Base-by-base conservation (phyloP, 2,888 invertebrate genomes). In the Alviniconcha strummeri region DNA sequence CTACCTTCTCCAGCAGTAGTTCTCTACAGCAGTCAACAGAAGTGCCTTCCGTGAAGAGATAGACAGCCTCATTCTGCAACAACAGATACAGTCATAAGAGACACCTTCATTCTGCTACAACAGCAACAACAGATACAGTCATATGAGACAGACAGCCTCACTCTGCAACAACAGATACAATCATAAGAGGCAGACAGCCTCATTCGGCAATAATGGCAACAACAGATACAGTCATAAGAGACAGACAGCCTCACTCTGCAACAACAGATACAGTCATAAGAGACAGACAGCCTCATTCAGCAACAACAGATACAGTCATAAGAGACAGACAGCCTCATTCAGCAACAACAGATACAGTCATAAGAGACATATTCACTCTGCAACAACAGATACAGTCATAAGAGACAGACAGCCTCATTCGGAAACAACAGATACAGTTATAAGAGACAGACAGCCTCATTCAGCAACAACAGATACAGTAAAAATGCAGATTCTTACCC, bases 261-360 rank as follows among this genome's bases (percentile, higher is more conserved):
- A 78, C 11, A 11, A 15, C 7, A 13, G 60, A n/a, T n/a, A n/a
- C n/a, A n/a, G n/a, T n/a, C n/a, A n/a, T n/a, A n/a, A n/a, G n/a
- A n/a, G n/a, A n/a, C n/a, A n/a, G n/a, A n/a, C n/a, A n/a, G n/a
- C n/a, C n/a, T n/a, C n/a, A n/a, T n/a, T n/a, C n/a, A 60, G 7
- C 60, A 60, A 11, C 60, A 60, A 60, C 60, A 60, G 7, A 8
- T 60, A 60, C 60, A 17, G n/a, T n/a, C n/a, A n/a, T n/a, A n/a
- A n/a, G 75, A 94, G 85, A 85, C 93, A 94, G 0, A 94, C 89
- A 83, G 93, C 92, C 82, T 93, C 92, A 86, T 91, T 89, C 94
- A 94, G 89, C 4, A 78, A 78, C 11, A 11, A 15, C 7, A 13
- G 60, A n/a, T n/a, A n/a, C n/a, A n/a, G n/a, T n/a, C n/a, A n/a